Conservation (phyloP, 2,113 vertebrate genomes). For the Rhadina sibilatrix region DNA sequence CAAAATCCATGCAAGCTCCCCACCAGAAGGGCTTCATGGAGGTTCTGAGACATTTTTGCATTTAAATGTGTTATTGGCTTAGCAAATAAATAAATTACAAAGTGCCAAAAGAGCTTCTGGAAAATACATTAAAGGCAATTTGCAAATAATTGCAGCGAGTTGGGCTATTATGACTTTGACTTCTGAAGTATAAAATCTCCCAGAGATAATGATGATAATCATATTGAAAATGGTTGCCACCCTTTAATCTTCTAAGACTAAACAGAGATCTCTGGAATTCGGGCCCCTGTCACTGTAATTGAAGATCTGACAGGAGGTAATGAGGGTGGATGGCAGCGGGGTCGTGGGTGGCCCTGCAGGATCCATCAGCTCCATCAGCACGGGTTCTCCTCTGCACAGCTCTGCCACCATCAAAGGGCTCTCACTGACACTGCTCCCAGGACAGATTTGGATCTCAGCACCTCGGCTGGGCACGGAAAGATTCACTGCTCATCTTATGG, state of each 20-base stretch:
- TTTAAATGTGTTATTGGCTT: background rate
- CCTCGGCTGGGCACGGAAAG: background rate
- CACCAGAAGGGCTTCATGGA: background rate
- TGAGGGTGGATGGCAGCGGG: slow-evolving; percentile 17
- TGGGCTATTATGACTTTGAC: slow-evolving; percentile 52
- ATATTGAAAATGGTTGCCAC: slow-evolving; percentile 56
- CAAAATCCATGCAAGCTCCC: background rate
- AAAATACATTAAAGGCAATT: slow-evolving; percentile 69
- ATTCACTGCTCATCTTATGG: background rate
- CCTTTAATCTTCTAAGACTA: slow-evolving; percentile 61
- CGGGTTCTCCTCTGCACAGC: background rate
- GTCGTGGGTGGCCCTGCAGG: background rate
- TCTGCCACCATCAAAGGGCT: background rate
- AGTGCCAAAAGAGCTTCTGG: slow-evolving; percentile 49
- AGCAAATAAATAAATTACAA: slow-evolving; percentile 67
- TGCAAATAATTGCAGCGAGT: slow-evolving; percentile 64
- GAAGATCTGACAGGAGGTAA: slow-evolving; percentile 24
- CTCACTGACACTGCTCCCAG: background rate
- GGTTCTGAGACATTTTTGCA: background rate
- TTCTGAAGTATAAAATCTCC: slow-evolving; percentile 65
- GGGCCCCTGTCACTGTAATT: background rate
- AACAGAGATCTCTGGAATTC: slow-evolving; percentile 17
- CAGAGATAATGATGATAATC: slow-evolving; percentile 64
- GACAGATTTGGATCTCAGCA: background rate
- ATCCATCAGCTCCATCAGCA: background rate